These are phyloP conservation scores for Ginglymostoma cirratum DNA, from an alignment of 2,113 vertebrate genomes.

Conservation along the genomic window DNA sequence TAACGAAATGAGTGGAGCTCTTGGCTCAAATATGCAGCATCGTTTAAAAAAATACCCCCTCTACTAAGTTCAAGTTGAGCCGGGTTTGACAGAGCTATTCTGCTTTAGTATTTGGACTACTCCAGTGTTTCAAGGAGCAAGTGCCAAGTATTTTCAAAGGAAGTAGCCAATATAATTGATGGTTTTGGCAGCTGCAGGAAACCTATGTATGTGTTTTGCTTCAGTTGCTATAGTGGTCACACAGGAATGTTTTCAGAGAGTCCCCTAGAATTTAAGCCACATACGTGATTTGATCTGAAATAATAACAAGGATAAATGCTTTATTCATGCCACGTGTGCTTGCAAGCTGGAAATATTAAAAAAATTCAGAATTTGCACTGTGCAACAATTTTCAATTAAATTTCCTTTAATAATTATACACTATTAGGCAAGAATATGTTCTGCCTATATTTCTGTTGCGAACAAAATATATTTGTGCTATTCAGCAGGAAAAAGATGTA, in stretches of 20 bases:
- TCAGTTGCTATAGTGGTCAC: slow-evolving; percentile 30
- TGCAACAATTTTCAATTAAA: slow-evolving; percentile 23
- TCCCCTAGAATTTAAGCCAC: not conserved
- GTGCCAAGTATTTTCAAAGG: slow-evolving; percentile 40
- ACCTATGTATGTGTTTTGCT: slow-evolving; percentile 38
- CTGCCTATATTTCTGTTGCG: not conserved
- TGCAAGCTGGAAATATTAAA: slow-evolving; percentile 1
- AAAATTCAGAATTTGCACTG: not conserved
- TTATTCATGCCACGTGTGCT: slow-evolving; percentile 1
- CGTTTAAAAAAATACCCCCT: not conserved
- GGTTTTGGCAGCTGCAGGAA: slow-evolving; percentile 46
- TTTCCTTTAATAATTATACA: not conserved
- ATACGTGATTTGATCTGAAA: slow-evolving; percentile 6
- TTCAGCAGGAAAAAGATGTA: not conserved
- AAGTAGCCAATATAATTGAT: slow-evolving; percentile 50
- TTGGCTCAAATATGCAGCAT: not conserved
- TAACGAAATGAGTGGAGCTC: not conserved
- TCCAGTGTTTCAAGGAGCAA: not conserved
- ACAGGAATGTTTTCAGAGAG: slow-evolving; percentile 29
- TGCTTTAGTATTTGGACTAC: not conserved
- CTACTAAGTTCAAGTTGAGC: not conserved
- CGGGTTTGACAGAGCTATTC: not conserved
- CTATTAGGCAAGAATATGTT: not conserved
- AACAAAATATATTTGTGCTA: not conserved
- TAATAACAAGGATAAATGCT: slow-evolving; percentile 23